A percentile compares a stretch with the other conserved stretches of the same genome.
phyloP scores from a whole-genome alignment of 2,113 vertebrate genomes.

The Heterochromis multidens region DNA sequence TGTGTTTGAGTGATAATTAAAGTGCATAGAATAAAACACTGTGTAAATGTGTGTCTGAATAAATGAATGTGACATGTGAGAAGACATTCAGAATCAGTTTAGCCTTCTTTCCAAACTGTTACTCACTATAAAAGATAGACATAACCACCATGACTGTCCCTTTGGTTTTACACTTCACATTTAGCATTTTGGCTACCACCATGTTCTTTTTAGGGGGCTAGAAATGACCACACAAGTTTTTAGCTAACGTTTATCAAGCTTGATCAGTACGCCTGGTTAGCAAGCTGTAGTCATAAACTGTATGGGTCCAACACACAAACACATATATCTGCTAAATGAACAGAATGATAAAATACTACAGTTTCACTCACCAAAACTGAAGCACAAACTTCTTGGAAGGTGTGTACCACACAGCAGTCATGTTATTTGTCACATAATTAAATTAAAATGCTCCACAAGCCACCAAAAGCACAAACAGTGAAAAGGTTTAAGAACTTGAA shows the following conservation, averaged over 20 bases:
- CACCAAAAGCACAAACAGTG: background rate
- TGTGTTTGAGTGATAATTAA: too few relatives aligned
- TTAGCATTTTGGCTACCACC: background rate
- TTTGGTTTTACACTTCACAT: background rate
- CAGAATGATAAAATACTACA: background rate
- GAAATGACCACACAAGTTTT: too few relatives aligned
- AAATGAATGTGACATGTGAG: background rate
- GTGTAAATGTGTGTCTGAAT: background rate
- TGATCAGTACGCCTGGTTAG: too few relatives aligned
- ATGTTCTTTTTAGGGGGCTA: background rate
- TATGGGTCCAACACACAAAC: too few relatives aligned
- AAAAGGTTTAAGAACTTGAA: background rate
- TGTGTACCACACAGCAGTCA: background rate
- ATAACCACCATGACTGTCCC: background rate
- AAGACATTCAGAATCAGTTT: background rate
- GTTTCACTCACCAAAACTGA: background rate
- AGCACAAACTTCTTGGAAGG: background rate
- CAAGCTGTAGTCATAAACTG: too few relatives aligned
- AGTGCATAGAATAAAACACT: background rate
- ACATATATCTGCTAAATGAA: background rate
- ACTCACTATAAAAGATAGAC: background rate
- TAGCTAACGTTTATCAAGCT: too few relatives aligned
- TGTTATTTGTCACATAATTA: background rate
- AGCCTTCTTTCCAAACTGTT: background rate
- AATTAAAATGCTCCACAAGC: background rate